These are phyloP conservation scores for Cheilosia grossa DNA, from an alignment of 2,888 invertebrate genomes.

Conservation along the genomic window DNA sequence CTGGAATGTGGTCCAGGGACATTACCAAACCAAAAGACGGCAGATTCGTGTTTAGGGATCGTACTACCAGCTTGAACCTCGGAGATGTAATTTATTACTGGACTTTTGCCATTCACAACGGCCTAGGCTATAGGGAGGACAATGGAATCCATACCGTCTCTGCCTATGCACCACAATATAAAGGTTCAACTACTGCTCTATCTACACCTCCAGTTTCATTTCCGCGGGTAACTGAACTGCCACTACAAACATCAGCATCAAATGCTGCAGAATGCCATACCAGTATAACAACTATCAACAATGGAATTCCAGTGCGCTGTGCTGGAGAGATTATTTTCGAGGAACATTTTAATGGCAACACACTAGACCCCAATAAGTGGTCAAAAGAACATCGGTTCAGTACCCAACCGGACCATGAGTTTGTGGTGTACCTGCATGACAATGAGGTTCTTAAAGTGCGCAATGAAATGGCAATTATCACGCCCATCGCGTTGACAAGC, in stretches of 20 bases:
- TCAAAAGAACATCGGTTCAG: slow-evolving; percentile 51
- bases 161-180: neutral
- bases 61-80: slow-evolving; percentile 84
- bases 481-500: slow-evolving; percentile 72
- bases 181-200: neutral
- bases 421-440: slow-evolving; percentile 76
- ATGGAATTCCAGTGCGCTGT: slow-evolving; percentile 78
- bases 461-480: slow-evolving; percentile 76
- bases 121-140: slow-evolving; percentile 87
- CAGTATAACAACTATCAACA: slow-evolving; percentile 34
- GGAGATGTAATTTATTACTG: slow-evolving; percentile 89
- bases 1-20: slow-evolving; percentile 87
- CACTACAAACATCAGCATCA: neutral
- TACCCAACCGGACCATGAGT: slow-evolving; percentile 78
- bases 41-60: slow-evolving; percentile 87
- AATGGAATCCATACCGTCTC: slow-evolving; percentile 82
- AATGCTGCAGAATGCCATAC: slow-evolving; percentile 9
- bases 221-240: no score
- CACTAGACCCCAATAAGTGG: slow-evolving; percentile 61
- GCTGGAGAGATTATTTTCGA: slow-evolving; percentile 79
- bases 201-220: no score
- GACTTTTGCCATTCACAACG: slow-evolving; percentile 88
- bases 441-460: slow-evolving; percentile 75
- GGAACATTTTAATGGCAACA: slow-evolving; percentile 78
- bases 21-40: slow-evolving; percentile 86